Evolutionary conservation across 1,140 invertebrate genomes (phyloP), one percentile per base, ranked within the genome.

Genomic region (Ephestia elutella): DNA sequence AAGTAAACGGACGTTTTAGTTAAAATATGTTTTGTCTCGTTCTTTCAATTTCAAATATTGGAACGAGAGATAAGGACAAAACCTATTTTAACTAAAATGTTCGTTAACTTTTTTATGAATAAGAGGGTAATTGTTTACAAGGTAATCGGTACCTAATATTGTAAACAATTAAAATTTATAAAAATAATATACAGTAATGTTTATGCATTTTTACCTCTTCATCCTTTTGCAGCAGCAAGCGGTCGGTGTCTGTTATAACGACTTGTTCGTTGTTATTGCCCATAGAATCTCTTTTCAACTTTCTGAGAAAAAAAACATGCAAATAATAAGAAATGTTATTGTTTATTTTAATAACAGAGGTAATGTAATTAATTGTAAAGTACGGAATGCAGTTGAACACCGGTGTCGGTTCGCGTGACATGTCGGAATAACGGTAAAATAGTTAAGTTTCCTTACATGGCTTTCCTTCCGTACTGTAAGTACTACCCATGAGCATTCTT

Each of bases 181-280:
- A n/a, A n/a, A n/a, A n/a, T n/a, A n/a, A n/a, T n/a, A n/a, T n/a
- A n/a, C n/a, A n/a, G n/a, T n/a, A n/a, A n/a, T n/a, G n/a, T n/a
- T n/a, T n/a, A n/a, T n/a, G n/a, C n/a, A 32, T 32, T 32, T 32
- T 44, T 90, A 96, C 95, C 92, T 98, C 96, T 90, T 97, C 96
- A 78, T 98, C 96, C 83, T 98, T 98, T 78, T 97, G 95, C 70
- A 96, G 86, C 7, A 98, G 89, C 50, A 98, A 82, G 50, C 95
- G 90, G 82, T 98, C 96, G 0, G 96, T 96, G 80, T 96, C 95
- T 13, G 93, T 93, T 62, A 96, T 93, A 68, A 91, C 92, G 57
- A 95, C 93, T 44, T 44, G 38, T 71, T 96, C 94, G 89, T 91
- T 71, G 87, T 92, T 84, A 92, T 94, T 90, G 92, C 94, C 92